phyloP scores from a whole-genome alignment of 2,797 vertebrate species.

The Cuculus canorus region DNA sequence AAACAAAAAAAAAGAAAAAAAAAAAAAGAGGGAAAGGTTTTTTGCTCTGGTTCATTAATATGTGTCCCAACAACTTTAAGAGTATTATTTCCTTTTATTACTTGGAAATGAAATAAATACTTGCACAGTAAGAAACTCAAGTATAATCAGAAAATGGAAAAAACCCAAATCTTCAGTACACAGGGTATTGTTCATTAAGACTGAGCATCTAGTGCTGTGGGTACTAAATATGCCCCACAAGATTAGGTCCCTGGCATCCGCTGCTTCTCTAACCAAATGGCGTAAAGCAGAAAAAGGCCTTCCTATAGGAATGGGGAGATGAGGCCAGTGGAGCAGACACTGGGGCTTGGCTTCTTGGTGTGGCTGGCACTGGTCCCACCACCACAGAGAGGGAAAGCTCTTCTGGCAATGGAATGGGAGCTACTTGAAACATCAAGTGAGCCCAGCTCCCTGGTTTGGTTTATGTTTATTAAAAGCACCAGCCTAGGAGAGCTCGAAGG shows the following conservation, averaged over 20 bases:
- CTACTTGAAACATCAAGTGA: background rate
- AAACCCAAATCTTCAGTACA: background rate
- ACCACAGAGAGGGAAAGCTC: background rate
- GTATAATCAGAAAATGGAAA: background rate
- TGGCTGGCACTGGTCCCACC: background rate
- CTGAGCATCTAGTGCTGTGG: background rate
- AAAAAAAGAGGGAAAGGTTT: too few species aligned
- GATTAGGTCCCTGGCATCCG: background rate
- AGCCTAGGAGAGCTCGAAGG: background rate
- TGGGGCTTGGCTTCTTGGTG: rapidly evolving
- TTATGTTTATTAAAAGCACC: background rate
- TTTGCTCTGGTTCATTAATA: background rate
- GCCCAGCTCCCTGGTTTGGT: background rate
- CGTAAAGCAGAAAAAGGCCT: background rate
- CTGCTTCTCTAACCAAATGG: background rate
- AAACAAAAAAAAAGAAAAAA: background rate
- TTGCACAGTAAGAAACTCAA: background rate
- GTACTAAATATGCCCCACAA: background rate
- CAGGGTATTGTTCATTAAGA: background rate
- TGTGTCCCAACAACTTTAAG: background rate
- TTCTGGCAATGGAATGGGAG: background rate
- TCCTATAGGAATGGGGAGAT: background rate
- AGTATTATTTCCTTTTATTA: background rate
- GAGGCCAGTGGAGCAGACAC: background rate
- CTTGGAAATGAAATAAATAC: conserved; percentile 1